Evolutionary conservation across 1,140 invertebrate species (phyloP), one percentile per base, ranked within the genome.

Genomic region (Zaprionus vittiger): DNA sequence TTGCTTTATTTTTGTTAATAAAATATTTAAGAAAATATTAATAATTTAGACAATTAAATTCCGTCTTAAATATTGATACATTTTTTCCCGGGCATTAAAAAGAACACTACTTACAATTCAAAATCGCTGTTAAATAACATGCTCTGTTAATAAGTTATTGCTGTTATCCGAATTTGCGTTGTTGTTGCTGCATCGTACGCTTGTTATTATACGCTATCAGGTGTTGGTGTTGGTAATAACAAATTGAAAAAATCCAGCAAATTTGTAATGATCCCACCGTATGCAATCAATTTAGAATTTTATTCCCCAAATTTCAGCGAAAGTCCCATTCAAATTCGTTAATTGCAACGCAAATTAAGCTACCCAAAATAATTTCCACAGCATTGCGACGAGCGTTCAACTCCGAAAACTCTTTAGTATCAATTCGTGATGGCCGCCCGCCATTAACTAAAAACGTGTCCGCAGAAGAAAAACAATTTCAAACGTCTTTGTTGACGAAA

Each of bases 361-460:
- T 54, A 79, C 79, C 81, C 69, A 80, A 89, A 89, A 89, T 89
- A 84, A 79, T 89, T 90, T 89, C 83, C 64, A 63, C 47, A 64
- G 64, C 72, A 59, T 77, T 81, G 20, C 67, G 78, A 84, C 72
- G 73, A 79, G 73, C 71, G 64, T 56, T 68, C 71, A 37, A 90
- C 81, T 89, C 84, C 84, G 84, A 86, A 84, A 89, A 84, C 44
- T 52, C 49, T 90, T 71, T 79, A 75, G 77, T 75, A 75, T 75
- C 72, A 79, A 89, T 84, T 89, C 74, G 79, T 81, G 75, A 81
- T 89, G 79, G 87, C 91, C 91, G 91, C 91, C 84, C 78, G 79
- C 75, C 78, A 90, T 83, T 84, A 87, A 91, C 87, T 91, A 86
- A 92, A 91, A 92, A 90, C 91, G 91, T 92, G 91, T 81, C 89